Evolutionary conservation across 2,113 vertebrate genomes (phyloP), one percentile per base, ranked within the genome.

Genomic region (Oreochromis aureus): DNA sequence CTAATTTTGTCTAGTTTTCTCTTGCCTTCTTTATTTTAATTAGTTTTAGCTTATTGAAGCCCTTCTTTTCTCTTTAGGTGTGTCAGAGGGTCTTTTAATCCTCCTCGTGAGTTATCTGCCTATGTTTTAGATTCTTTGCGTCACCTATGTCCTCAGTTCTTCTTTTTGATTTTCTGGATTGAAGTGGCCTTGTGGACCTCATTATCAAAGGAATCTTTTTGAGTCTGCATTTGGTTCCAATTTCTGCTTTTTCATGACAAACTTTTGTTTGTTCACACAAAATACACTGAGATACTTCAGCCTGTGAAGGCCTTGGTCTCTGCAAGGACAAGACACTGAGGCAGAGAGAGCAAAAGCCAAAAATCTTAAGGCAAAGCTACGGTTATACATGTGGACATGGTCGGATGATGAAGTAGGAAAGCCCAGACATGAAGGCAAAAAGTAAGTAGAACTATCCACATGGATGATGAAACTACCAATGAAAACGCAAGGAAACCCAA

Each of bases 381-480:
- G 7, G 0, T 69, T 36, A 13, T 22, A 19, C 19, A 51, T 7
- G 4, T 19, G 48, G 16, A 51, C 2, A 19, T 22, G 1, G 19
- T 22, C 39, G 36, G 10, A 66, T 69, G 36, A 8, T 69, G 34
- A 13, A 69, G 34, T 1, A 41, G 34, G 19, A 69, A 69, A 11
- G 34, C 19, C 34, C 19, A 3, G 34, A n/a, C 2, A 69, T 69
- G 34, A 69, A 22, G 0, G 1, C 34, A 1, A 69, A 69, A 39
- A 69, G 6, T 39, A 66, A 66, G 18, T 36, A 36, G 19, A 66
- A 39, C 34, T 69, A 22, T 13, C 11, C 34, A 69, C 18, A 69
- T 10, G 22, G 61, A 0, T n/a, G 3, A 66, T 36, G 32, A 34
- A 0, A 6, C 30, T 19, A 19, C 58, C 15, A 0, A 11, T 63